Evolutionary conservation across 2,888 invertebrate species (phyloP).

Genomic region (Idaea biselata): DNA sequence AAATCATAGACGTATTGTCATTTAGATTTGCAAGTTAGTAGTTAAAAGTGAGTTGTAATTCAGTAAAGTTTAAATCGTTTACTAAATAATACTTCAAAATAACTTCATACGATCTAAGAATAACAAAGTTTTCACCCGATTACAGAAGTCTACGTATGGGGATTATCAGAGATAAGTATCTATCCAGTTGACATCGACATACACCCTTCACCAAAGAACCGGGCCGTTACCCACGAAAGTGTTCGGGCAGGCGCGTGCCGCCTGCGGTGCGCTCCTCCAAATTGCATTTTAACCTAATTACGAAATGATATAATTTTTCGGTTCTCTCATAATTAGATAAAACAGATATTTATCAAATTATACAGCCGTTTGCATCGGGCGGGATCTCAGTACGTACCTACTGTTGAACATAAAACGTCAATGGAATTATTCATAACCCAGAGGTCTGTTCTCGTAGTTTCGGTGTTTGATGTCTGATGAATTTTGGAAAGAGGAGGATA

Average conservation of each 20-base stretch:
- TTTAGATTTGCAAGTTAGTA: no score
- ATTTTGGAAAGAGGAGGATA: neutral
- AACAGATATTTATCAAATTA: constrained; percentile 72
- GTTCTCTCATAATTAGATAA: constrained; percentile 76
- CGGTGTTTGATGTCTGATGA: constrained; percentile 9
- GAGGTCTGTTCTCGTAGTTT: constrained; percentile 25
- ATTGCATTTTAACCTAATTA: constrained; percentile 81
- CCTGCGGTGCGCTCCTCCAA: constrained; percentile 71
- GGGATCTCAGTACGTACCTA: constrained; percentile 41
- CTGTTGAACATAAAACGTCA: constrained; percentile 29
- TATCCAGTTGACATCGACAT: constrained; percentile 1
- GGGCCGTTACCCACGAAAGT: constrained; percentile 35
- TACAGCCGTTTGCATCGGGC: constrained; percentile 60
- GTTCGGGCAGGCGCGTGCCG: constrained; percentile 54
- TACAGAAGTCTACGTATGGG: no score
- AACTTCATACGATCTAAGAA: no score
- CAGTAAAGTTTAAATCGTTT: no score
- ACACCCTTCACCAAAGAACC: neutral
- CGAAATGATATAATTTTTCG: constrained; percentile 78
- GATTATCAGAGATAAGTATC: no score
- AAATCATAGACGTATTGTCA: neutral
- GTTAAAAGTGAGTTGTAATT: no score
- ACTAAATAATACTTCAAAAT: no score
- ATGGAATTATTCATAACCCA: constrained; percentile 41
- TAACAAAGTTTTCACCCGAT: no score